Conservation (phyloP, 1,140 invertebrate genomes). For the Diploscapter pachys region DNA sequence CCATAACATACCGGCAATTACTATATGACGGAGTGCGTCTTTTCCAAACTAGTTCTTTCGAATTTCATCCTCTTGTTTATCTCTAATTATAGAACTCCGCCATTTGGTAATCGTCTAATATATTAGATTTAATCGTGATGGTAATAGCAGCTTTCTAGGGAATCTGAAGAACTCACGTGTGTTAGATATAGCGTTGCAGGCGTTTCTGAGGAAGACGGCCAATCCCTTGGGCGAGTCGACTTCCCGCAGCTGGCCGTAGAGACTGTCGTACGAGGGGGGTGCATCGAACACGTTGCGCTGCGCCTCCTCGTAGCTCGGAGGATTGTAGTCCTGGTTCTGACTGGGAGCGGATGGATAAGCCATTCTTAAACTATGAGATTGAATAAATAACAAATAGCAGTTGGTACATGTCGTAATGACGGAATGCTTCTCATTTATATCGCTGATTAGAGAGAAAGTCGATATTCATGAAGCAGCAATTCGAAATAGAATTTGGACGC, state of each 20-base stretch:
- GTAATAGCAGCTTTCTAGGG: not conserved
- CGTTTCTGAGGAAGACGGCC: constrained; percentile 19
- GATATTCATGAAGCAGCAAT: too few species aligned
- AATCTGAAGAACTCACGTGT: constrained; percentile 3
- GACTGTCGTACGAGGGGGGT: constrained; percentile 35
- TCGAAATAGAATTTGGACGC: too few species aligned
- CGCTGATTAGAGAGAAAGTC: too few species aligned
- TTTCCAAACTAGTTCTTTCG: too few species aligned
- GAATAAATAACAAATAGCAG: not conserved
- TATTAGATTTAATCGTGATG: not conserved
- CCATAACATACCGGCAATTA: too few species aligned
- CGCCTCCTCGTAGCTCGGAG: constrained; percentile 25
- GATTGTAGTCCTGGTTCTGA: constrained; percentile 3
- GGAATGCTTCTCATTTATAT: too few species aligned
- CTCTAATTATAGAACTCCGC: too few species aligned
- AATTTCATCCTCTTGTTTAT: too few species aligned
- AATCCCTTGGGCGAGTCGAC: constrained; percentile 32
- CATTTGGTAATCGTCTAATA: too few species aligned
- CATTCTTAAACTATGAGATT: constrained; percentile 1
- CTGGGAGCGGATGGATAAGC: constrained; percentile 13
- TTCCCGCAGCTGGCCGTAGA: constrained; percentile 35
- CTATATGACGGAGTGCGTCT: too few species aligned
- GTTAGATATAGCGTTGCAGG: not conserved
- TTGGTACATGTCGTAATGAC: not conserved
- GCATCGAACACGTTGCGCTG: constrained; percentile 16